Evolutionary conservation across 2,797 vertebrate genomes (phyloP), one percentile per base, ranked within the genome.

Genomic region (Phylloscopus collybita): DNA sequence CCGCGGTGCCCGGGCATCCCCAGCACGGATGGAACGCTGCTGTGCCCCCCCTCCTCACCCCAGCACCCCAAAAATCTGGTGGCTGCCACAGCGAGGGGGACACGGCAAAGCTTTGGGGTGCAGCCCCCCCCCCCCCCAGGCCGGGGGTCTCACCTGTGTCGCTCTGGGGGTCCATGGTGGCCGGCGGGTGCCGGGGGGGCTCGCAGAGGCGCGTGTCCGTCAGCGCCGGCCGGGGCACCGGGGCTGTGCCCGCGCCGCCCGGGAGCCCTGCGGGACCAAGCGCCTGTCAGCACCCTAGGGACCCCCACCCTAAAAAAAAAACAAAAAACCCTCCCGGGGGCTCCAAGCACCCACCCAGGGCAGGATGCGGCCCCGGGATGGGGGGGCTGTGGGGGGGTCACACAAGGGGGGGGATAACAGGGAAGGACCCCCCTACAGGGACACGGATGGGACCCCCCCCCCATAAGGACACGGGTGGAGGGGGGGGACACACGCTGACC

Each of bases 111-210:
- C 40, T 13, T 40, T 40, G 50, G 26, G 26, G 15, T 10, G 50
- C 50, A 51, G 50, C 38, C 34, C 34, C 34, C 38, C 38, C 38
- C 38, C 38, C 50, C 50, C 38, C 38, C 57, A 5, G 22, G 14
- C 16, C 38, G 21, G 21, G 27, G 27, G n/a, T 38, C 92, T 92
- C 82, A 94, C 93, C 93, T 90, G 93, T 6, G 22, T 89, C 90
- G 18, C 72, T 94, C 72, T 59, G 93, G 86, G 90, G 72, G 61
- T 86, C 93, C 93, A 92, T 92, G 81, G 81, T 21, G 56, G 84
- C 45, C 50, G 8, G 72, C 6, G 36, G 34, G 42, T 70, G 76
- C 38, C 59, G 20, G 42, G 78, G 70, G 62, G 79, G 80, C 32
- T 32, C 22, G 23, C 44, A 45, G 78, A 64, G 87, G 26, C 20